A percentile compares a stretch with the other conserved stretches of the same genome.
Conservation (phyloP, 2,113 vertebrate genomes). For the Prolemur simus region DNA sequence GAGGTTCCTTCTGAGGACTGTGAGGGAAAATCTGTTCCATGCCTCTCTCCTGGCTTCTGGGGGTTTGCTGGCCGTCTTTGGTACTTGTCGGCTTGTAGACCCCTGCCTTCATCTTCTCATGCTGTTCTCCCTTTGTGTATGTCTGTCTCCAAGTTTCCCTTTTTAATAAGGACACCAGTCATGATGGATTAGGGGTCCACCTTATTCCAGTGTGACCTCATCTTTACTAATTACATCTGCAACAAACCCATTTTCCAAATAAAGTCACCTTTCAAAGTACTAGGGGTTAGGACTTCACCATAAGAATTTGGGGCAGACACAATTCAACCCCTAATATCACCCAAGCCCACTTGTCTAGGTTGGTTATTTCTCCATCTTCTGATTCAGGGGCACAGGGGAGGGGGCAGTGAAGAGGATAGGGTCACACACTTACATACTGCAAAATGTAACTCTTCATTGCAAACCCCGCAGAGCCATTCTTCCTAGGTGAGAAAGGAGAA, state of each 20-base stretch:
- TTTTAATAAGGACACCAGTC: background rate
- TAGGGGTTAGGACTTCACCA: background rate
- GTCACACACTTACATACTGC: background rate
- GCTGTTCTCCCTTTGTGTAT: too few relatives aligned
- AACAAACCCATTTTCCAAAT: background rate
- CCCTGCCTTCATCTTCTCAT: background rate
- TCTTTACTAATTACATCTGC: background rate
- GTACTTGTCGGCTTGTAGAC: background rate
- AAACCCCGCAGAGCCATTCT: conserved; percentile 44
- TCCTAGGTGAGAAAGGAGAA: conserved; percentile 9
- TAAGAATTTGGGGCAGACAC: background rate
- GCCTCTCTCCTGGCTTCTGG: background rate
- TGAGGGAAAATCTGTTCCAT: background rate
- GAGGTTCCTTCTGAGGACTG: background rate
- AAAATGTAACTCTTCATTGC: background rate
- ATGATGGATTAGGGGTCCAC: background rate
- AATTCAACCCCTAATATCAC: background rate
- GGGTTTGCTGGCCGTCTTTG: too few relatives aligned
- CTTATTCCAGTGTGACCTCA: background rate
- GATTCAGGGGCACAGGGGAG: background rate
- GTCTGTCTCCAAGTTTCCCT: background rate
- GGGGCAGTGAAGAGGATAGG: background rate
- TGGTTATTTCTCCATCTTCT: background rate
- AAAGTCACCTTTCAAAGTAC: background rate
- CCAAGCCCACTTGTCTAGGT: background rate